Evolutionary conservation across 2,797 vertebrate genomes (phyloP), one percentile per base, ranked within the genome.

Genomic region (Dipus sagitta): DNA sequence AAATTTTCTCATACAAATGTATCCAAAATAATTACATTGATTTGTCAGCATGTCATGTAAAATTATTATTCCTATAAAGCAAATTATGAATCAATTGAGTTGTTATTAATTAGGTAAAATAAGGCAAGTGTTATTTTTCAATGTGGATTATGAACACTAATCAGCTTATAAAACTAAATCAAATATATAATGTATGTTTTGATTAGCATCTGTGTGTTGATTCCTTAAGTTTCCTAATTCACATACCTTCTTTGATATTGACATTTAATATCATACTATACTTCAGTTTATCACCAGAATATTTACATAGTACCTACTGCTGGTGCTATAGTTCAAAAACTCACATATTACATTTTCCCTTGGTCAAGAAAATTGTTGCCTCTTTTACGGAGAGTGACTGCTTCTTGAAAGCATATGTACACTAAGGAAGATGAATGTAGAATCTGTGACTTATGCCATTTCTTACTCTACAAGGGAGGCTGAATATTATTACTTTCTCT

Each of bases 371-470:
- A 79, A 10, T 71, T 2, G 62, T 58, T 23, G 17, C 4, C 58
- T 76, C 20, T 60, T 62, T 88, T 28, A 54, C 4, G n/a, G 1
- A 76, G 2, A 1, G 11, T 15, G 3, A 58, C 8, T 14, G 23
- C 0, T 34, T 4, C 11, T 8, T 3, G 2, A 54, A 64, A 58
- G 52, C 52, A 62, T 0, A 24, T 75, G 4, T 4, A 1, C n/a
- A 15, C 17, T 18, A 15, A 47, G 67, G 17, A 84, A 38, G 34
- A 80, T 12, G 30, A 2, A 47, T 10, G 21, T 17, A 70, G 84
- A 68, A 4, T 11, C 3, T 20, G 28, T 62, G 34, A 38, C 52
- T 70, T 42, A 71, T n/a, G 42, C 14, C 24, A 86, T 2, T 23
- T n/a, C 12, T 84, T 47, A 42, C 23, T 32, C 3, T 42, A 34